Evolutionary conservation across 1,140 invertebrate species (phyloP).

Genomic region (Eufriesea mexicana): DNA sequence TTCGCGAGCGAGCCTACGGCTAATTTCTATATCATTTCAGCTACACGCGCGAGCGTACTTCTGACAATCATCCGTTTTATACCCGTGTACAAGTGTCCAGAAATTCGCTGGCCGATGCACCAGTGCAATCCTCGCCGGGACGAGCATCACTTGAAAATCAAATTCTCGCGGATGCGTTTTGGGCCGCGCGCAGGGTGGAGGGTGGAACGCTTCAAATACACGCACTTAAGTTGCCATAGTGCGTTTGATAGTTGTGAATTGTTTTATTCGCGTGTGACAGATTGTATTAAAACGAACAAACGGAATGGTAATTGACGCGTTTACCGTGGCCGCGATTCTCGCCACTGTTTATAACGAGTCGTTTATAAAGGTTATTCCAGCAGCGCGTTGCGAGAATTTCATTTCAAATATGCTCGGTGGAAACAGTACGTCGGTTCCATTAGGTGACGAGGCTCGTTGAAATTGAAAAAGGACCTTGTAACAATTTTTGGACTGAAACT

Average conservation of each 20-base stretch:
- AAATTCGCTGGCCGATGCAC: slow-evolving; percentile 46
- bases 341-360: slow-evolving; percentile 39
- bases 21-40: slow-evolving; percentile 57
- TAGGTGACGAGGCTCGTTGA: not conserved
- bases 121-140: slow-evolving; percentile 9
- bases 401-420: not conserved
- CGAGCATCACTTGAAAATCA: slow-evolving; percentile 55
- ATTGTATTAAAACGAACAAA: slow-evolving; percentile 47
- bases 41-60: slow-evolving; percentile 47
- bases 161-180: slow-evolving; percentile 30
- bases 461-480: no score
- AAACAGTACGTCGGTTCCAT: not conserved
- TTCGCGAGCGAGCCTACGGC: slow-evolving; percentile 33
- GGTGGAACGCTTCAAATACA: slow-evolving; percentile 23
- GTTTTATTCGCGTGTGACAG: slow-evolving; percentile 47
- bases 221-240: slow-evolving; percentile 42
- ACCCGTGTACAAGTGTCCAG: slow-evolving; percentile 21
- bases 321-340: slow-evolving; percentile 16
- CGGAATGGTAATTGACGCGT: slow-evolving; percentile 42
- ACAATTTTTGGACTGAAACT: not conserved
- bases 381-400: not conserved
- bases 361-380: slow-evolving; percentile 20
- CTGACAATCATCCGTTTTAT: slow-evolving; percentile 48
- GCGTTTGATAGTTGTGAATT: slow-evolving; percentile 47
- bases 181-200: no score